Percentiles rank a stretch among this genome's conserved stretches.
Evolutionary conservation across 2,888 invertebrate species (phyloP).

Genomic region (Cataglyphis cursor): DNA sequence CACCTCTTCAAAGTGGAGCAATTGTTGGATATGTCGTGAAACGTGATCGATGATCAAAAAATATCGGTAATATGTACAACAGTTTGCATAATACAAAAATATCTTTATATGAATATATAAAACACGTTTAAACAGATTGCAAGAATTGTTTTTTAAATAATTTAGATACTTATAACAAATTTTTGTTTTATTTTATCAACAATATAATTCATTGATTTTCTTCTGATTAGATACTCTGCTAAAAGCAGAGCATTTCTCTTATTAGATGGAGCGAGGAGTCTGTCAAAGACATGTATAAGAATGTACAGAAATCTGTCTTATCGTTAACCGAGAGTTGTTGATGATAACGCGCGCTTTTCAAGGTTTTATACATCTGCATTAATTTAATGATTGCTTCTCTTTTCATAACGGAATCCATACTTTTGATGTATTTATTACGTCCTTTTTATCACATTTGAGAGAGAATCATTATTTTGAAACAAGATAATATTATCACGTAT

Average conservation of each 20-base stretch:
- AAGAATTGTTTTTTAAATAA: not conserved
- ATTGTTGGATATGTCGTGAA: too few species aligned
- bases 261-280: conserved; percentile 63
- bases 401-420: not conserved
- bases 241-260: not conserved
- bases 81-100: not conserved
- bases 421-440: not conserved
- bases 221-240: not conserved
- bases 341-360: not conserved
- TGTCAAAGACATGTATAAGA: not conserved
- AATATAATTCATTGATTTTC: conserved; percentile 56
- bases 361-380: not conserved
- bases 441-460: not conserved
- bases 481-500: not conserved
- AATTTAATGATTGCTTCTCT: not conserved
- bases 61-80: not conserved
- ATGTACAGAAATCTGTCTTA: conserved; percentile 61
- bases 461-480: not conserved
- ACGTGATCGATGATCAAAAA: not conserved
- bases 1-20: not conserved
- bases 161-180: not conserved
- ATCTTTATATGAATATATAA: not conserved
- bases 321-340: conserved; percentile 22
- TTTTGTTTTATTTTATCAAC: conserved; percentile 27
- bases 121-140: not conserved